Base-by-base conservation (phyloP, 1,140 invertebrate genomes). In the Drosophila elegans region DNA sequence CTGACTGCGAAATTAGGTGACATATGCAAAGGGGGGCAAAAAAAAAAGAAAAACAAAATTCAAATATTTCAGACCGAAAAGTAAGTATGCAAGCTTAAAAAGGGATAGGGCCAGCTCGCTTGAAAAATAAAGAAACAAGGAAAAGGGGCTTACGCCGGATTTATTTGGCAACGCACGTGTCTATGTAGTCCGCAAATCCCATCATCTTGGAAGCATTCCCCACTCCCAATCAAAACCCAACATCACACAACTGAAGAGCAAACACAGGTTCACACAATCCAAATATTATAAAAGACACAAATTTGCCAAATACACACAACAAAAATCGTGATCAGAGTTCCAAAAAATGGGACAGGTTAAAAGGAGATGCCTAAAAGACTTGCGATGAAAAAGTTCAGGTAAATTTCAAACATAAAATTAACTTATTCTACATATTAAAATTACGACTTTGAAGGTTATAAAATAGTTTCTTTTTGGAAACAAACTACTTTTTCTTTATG, bases 251-350 rank as follows among this genome's bases (percentile, higher is more conserved):
- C 75, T 72, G 67, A 41, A 84, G 75, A 76, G 74, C 80, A 84
- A 82, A 82, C 61, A 80, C 71, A 80, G 83, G 83, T 80, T 80
- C 80, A 84, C 80, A 71, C 80, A 83, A 83, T 75, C 60, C 77
- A 83, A 83, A 83, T 83, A 83, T 84, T 83, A 83, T 53, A 54
- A 48, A 73, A 75, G 80, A 83, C 62, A 79, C 75, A 78, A 83
- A 83, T 79, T 82, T 72, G 56, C 56, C 67, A 67, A 78, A 80
- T 36, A 56, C 55, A 39, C 44, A 56, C 27, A 21, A 16, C 27
- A 51, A 4, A 51, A 34, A 34, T 16, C 48, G 48, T 29, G 12
- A 3, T 25, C 12, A 3, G 46, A n/a, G 45, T 48, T n/a, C 2
- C 11, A 21, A 44, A 7, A 10, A 10, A 16, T 2, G 10, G 7